phyloP scores from a whole-genome alignment of 2,113 vertebrate species.

The Sapayoa aenigma region DNA sequence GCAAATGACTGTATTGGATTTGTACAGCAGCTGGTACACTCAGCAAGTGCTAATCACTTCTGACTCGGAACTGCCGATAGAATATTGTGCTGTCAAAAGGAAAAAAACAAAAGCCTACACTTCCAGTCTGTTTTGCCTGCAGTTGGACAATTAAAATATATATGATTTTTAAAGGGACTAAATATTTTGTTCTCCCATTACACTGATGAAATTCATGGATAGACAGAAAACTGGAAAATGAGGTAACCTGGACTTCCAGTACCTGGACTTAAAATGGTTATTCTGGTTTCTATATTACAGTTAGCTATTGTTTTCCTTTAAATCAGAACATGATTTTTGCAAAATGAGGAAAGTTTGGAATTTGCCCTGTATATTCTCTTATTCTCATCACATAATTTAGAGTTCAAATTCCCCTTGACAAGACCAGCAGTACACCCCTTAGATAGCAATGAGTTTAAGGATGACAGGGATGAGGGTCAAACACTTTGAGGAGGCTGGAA shows the following conservation, averaged over 20 bases:
- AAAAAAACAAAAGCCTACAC: neutral
- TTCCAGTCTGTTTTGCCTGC: neutral
- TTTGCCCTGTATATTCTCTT: neutral
- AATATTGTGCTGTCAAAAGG: neutral
- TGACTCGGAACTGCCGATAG: rapidly evolving
- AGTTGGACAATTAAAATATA: neutral
- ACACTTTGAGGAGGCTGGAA: neutral
- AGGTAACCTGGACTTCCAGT: neutral
- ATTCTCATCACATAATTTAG: neutral
- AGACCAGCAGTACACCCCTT: neutral
- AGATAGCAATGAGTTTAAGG: neutral
- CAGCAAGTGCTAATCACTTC: neutral
- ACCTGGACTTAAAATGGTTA: neutral
- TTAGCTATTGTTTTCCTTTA: neutral
- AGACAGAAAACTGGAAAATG: neutral
- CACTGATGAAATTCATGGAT: neutral
- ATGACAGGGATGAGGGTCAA: neutral
- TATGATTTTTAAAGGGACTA: neutral
- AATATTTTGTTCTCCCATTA: neutral
- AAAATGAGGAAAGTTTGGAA: neutral
- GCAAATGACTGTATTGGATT: neutral
- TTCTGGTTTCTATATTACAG: neutral
- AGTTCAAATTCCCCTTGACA: neutral
- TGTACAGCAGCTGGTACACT: neutral
- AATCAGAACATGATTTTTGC: neutral